Percentiles rank a stretch among this genome's conserved stretches.
Conservation (phyloP, 1,140 invertebrate genomes). For the Tribolium castaneum region DNA sequence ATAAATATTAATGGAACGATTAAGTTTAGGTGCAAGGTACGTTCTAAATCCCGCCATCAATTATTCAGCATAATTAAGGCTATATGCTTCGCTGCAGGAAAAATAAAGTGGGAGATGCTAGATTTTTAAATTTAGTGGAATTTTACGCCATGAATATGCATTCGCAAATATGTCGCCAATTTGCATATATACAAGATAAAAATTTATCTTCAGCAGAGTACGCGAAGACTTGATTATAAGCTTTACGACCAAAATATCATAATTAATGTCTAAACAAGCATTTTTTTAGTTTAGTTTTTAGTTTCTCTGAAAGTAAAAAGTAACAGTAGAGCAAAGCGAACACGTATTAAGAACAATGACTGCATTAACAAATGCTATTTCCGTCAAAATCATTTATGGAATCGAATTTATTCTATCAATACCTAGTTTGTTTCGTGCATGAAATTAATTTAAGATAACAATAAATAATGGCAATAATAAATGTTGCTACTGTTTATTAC, state of each 20-base stretch:
- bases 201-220: neutral
- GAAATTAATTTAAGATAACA: neutral
- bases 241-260: neutral
- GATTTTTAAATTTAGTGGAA: neutral
- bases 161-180: neutral
- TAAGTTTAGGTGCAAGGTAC: neutral
- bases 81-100: neutral
- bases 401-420: too few species aligned
- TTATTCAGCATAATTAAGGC: slow-evolving; percentile 9
- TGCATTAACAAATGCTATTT: too few species aligned
- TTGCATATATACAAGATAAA: neutral
- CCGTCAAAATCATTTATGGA: too few species aligned
- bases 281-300: too few species aligned
- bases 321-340: too few species aligned
- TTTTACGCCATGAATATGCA: neutral
- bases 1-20: slow-evolving; percentile 22
- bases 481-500: neutral
- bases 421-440: neutral
- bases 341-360: too few species aligned
- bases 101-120: neutral
- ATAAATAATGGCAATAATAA: neutral
- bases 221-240: neutral
- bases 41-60: neutral
- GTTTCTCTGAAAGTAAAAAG: too few species aligned
- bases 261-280: too few species aligned